Evolutionary conservation across 2,888 invertebrate genomes (phyloP).

Genomic region (Philaethria dido): DNA sequence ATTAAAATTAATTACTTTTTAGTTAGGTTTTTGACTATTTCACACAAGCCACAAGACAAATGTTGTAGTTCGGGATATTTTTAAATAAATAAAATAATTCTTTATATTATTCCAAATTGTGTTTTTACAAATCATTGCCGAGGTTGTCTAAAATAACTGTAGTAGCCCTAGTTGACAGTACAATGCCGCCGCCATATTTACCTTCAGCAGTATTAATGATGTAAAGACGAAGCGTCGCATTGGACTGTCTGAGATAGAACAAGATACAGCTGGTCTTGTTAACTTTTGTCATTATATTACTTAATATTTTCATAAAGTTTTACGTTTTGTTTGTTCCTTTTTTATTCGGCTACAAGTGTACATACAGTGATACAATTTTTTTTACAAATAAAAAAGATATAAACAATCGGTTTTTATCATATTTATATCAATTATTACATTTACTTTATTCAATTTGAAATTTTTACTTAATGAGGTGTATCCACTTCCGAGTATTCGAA

Average conservation of each 20-base stretch:
- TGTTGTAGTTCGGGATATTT: not conserved
- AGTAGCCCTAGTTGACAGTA: constrained; percentile 13
- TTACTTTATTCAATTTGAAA: not conserved
- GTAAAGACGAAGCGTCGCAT: constrained; percentile 41
- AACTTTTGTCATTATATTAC: constrained; percentile 15
- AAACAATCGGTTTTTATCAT: not conserved
- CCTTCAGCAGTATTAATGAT: constrained; percentile 37
- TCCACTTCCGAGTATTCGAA: constrained; percentile 13
- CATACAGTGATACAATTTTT: not conserved
- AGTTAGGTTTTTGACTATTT: not conserved
- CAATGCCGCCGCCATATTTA: constrained; percentile 36
- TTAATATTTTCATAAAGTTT: constrained; percentile 29
- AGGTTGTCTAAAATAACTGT: constrained; percentile 16
- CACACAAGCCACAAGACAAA: not conserved
- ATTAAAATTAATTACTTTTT: too few relatives aligned
- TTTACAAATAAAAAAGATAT: not conserved
- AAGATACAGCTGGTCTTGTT: constrained; percentile 39
- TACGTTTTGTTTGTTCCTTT: too few relatives aligned
- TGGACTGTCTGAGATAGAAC: constrained; percentile 37
- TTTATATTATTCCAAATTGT: not conserved
- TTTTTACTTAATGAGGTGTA: not conserved
- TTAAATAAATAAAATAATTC: not conserved
- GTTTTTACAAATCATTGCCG: constrained; percentile 4
- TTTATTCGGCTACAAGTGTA: not conserved
- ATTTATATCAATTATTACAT: constrained; percentile 7